Conservation (phyloP, 2,888 invertebrate species). For the Congeria kusceri region DNA sequence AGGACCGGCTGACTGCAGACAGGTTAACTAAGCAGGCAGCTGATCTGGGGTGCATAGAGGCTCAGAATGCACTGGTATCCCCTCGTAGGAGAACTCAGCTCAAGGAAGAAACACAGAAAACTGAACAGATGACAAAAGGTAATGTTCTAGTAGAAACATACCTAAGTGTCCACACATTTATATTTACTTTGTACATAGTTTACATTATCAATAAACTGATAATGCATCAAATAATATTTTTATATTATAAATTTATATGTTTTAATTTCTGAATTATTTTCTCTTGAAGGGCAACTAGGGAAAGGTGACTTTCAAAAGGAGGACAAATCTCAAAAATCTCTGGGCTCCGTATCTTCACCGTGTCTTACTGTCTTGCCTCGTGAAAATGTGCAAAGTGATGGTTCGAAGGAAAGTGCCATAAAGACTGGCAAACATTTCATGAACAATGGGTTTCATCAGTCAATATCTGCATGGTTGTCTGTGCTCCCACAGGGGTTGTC, state of each 20-base stretch:
- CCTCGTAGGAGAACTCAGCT: constrained; percentile 59
- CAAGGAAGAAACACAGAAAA: too few species aligned
- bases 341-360: constrained; percentile 68
- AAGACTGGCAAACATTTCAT: neutral
- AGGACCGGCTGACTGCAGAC: constrained; percentile 65
- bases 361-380: constrained; percentile 68
- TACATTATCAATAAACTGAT: too few species aligned
- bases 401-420: neutral
- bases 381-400: constrained; percentile 39
- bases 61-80: constrained; percentile 37
- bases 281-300: constrained; percentile 15
- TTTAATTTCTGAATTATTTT: too few species aligned
- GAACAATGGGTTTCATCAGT: too few species aligned
- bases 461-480: too few species aligned
- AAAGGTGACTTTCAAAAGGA: neutral
- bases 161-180: too few species aligned
- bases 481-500: constrained; percentile 40
- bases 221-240: too few species aligned
- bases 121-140: too few species aligned
- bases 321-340: constrained; percentile 2
- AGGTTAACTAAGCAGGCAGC: constrained; percentile 72
- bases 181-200: too few species aligned
- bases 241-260: too few species aligned
- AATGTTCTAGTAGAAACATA: too few species aligned
- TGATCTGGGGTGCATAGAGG: constrained; percentile 70